Evolutionary conservation across 2,113 vertebrate species (phyloP), one percentile per base, ranked within the genome.

Genomic region (Ursus arctos): DNA sequence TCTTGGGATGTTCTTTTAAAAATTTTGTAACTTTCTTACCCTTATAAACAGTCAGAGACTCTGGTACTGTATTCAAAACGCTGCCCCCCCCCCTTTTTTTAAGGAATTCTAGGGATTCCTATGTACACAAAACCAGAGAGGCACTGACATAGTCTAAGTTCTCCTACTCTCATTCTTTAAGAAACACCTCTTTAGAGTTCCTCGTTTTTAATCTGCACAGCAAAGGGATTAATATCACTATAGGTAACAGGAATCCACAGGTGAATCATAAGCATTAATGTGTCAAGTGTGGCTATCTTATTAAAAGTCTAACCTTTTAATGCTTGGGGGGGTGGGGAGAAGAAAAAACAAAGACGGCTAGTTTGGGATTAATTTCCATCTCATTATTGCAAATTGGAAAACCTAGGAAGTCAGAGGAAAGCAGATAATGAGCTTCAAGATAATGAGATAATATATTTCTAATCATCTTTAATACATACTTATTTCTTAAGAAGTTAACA

Each of bases 341-440:
- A 72, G 43, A 69, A 90, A 88, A 96, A 96, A 86, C 67, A 89
- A 97, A 87, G 67, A 87, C 71, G n/a, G 40, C 47, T 94, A 94
- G 88, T 90, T 92, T 74, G 21, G 61, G 80, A 76, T 97, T 92
- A 94, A 97, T 97, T 95, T 97, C 67, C 79, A 96, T 95, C 80
- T 97, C 83, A 97, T 86, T 97, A 95, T 55, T 87, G 26, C 83
- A 95, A 96, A 97, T 69, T 91, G 47, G 28, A 77, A 96, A 96
- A 95, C 36, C 92, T 97, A 94, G 93, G 85, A 91, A 97, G 55
- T 97, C 82, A 85, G 81, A 97, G 67, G 74, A 97, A 97, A 80
- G 49, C 69, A 96, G n/a, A 94, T 92, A 96, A 95, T 92, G 67
- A 97, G 89, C 86, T 53, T 88, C 81, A 95, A 96, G n/a, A 95